Conservation (phyloP, 2,888 invertebrate genomes). For the Helicoverpa assulta region DNA sequence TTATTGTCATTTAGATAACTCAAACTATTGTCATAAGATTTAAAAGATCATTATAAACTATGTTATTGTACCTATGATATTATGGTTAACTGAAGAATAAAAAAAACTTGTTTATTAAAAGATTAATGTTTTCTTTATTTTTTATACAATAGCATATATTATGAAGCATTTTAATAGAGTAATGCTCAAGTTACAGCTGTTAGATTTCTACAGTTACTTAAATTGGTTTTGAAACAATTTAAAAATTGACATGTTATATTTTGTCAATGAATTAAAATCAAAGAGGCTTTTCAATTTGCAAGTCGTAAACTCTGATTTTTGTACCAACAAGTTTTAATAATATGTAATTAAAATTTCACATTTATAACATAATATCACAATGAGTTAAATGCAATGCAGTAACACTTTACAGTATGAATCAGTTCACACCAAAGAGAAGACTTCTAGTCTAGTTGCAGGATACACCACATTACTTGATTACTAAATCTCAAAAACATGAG, state of each 20-base stretch:
- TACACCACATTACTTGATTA: too few species aligned
- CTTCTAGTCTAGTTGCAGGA: background rate
- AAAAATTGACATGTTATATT: constrained; percentile 36
- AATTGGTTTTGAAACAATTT: constrained; percentile 50
- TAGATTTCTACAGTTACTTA: constrained; percentile 41
- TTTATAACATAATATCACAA: constrained; percentile 64
- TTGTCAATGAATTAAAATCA: constrained; percentile 48
- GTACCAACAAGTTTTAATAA: constrained; percentile 47
- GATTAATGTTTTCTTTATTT: constrained; percentile 54
- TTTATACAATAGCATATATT: constrained; percentile 53
- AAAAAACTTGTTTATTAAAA: constrained; percentile 46
- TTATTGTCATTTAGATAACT: constrained; percentile 29
- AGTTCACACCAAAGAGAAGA: constrained; percentile 16
- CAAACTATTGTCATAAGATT: constrained; percentile 18
- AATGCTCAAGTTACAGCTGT: constrained; percentile 50
- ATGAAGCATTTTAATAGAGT: constrained; percentile 60
- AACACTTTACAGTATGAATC: constrained; percentile 46
- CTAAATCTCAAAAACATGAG: too few species aligned
- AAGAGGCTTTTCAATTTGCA: constrained; percentile 15
- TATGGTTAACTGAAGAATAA: constrained; percentile 12
- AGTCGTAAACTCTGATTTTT: constrained; percentile 41
- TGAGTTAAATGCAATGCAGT: constrained; percentile 38
- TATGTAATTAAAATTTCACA: constrained; percentile 17
- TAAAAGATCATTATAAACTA: constrained; percentile 13
- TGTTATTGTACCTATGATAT: constrained; percentile 15